These are phyloP conservation scores for Orbicella faveolata DNA, from an alignment of 64 coral and sea anemone genomes.

Conservation along the genomic window DNA sequence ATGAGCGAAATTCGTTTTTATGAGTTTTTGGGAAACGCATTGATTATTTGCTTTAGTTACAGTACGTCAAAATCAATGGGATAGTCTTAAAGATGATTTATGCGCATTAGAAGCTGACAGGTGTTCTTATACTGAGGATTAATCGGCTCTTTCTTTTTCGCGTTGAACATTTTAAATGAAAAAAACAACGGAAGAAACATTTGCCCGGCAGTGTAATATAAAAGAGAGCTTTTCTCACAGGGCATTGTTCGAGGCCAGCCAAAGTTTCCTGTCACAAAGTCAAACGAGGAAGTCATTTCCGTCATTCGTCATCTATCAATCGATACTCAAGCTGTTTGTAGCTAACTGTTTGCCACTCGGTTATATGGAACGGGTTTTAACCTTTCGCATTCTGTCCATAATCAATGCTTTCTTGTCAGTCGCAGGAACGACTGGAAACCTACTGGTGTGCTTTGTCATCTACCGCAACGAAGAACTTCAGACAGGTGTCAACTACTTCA, in stretches of 20 bases:
- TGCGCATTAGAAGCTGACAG: slow-evolving; percentile 14
- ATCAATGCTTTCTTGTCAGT: slow-evolving; percentile 77
- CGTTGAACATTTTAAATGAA: not conserved
- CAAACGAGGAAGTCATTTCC: too few species aligned
- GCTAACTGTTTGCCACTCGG: not conserved
- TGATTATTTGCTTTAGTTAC: not conserved
- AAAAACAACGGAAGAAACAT: too few species aligned
- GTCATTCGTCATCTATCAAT: too few species aligned
- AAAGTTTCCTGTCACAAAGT: too few species aligned
- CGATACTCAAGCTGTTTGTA: not conserved
- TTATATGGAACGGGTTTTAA: not conserved
- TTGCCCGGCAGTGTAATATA: too few species aligned
- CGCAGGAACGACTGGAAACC: slow-evolving; percentile 83
- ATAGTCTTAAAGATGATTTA: slow-evolving; percentile 2
- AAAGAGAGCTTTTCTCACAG: too few species aligned
- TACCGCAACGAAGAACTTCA: slow-evolving; percentile 66
- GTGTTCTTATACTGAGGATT: not conserved
- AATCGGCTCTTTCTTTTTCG: not conserved
- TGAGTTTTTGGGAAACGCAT: not conserved
- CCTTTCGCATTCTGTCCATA: slow-evolving; percentile 3
- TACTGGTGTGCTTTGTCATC: slow-evolving; percentile 81
- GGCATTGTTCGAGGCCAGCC: too few species aligned
- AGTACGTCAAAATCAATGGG: not conserved
- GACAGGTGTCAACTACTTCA: slow-evolving; percentile 81
- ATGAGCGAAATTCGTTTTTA: not conserved